Conservation (phyloP, 2,888 invertebrate genomes). For the Boloria selene region DNA sequence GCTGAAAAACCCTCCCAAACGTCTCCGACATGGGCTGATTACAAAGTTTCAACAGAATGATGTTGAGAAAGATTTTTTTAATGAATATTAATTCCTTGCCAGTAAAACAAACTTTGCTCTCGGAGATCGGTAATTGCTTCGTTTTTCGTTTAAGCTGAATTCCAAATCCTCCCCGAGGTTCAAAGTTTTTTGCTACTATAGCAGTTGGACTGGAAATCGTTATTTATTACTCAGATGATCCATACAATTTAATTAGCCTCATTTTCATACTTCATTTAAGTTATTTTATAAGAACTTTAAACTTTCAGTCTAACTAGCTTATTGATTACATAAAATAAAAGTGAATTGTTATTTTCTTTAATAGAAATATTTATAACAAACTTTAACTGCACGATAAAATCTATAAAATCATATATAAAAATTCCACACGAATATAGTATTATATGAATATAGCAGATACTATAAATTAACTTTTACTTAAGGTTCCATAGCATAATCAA, state of each 20-base stretch:
- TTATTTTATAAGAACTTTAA: slow-evolving; percentile 7
- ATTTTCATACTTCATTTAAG: slow-evolving; percentile 9
- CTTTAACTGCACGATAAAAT: no score
- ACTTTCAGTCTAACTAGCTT: background rate
- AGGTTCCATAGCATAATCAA: no score
- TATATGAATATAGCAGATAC: no score
- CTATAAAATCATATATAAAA: no score
- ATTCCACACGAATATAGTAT: no score
- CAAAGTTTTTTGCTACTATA: slow-evolving; percentile 46
- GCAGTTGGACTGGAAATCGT: slow-evolving; percentile 41
- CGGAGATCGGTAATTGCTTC: slow-evolving; percentile 73
- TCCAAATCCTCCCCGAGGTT: slow-evolving; percentile 60
- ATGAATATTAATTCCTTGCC: slow-evolving; percentile 80
- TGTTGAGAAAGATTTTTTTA: slow-evolving; percentile 76
- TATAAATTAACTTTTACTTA: no score
- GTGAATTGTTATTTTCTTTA: no score
- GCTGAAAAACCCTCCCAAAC: slow-evolving; percentile 56
- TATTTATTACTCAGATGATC: slow-evolving; percentile 35
- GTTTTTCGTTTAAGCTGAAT: slow-evolving; percentile 64
- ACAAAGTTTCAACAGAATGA: slow-evolving; percentile 77
- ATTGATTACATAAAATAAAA: background rate
- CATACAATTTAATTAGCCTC: slow-evolving; percentile 21
- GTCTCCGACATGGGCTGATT: slow-evolving; percentile 61
- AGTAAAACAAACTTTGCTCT: slow-evolving; percentile 77
- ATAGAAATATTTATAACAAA: no score